Evolutionary conservation across 1,140 invertebrate genomes (phyloP).

Genomic region (Drosophila athabasca): DNA sequence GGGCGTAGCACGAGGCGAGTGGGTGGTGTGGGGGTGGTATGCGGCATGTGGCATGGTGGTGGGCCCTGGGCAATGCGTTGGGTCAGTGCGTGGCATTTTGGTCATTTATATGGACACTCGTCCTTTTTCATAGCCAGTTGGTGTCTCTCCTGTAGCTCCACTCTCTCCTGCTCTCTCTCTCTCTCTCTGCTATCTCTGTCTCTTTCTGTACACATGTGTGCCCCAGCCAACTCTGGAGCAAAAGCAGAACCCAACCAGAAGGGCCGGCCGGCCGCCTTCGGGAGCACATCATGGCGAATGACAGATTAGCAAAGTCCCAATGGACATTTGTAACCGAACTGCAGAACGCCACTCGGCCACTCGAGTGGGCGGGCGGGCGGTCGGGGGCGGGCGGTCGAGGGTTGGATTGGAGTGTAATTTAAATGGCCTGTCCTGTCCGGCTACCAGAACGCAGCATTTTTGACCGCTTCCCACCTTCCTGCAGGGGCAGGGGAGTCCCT

Average conservation of each 20-base stretch:
- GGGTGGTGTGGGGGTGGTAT: conserved; percentile 27
- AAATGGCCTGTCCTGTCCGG: conserved; percentile 58
- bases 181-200: conserved; percentile 10
- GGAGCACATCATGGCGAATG: conserved; percentile 81
- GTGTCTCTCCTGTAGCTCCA: conserved; percentile 39
- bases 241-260: conserved; percentile 48
- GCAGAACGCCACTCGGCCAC: conserved; percentile 38
- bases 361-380: conserved; percentile 9
- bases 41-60: conserved; percentile 4
- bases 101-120: conserved; percentile 83
- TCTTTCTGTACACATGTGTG: conserved; percentile 59
- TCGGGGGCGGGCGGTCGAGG: conserved; percentile 12
- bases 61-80: conserved; percentile 52
- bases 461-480: conserved; percentile 38
- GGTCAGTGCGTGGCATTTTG: conserved; percentile 81
- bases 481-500: conserved; percentile 44
- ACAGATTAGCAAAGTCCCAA: conserved; percentile 82
- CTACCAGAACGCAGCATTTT: conserved; percentile 42
- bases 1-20: conserved; percentile 19
- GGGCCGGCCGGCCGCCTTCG: conserved; percentile 67
- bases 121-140: conserved; percentile 75
- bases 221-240: conserved; percentile 57
- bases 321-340: conserved; percentile 81
- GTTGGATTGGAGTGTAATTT: conserved; percentile 54
- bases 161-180: conserved; percentile 2